phyloP scores from a whole-genome alignment of 2,888 invertebrate genomes.

The Phalera bucephala region DNA sequence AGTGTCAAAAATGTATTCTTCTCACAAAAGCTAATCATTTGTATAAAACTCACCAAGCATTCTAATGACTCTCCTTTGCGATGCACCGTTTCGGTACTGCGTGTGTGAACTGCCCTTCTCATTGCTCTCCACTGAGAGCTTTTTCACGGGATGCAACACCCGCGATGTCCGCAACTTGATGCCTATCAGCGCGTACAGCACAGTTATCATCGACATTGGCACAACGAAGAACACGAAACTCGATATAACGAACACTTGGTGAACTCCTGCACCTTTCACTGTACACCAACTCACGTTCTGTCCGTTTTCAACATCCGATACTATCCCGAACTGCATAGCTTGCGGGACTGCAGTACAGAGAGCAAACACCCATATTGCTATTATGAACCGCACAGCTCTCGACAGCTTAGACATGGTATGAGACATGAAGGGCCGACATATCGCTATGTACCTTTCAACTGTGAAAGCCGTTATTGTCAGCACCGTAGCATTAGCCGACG shows the following conservation, averaged over 20 bases:
- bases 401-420: constrained; percentile 93
- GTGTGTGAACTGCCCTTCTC: constrained; percentile 57
- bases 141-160: constrained; percentile 83
- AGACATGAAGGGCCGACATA: constrained; percentile 92
- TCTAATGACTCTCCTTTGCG: constrained; percentile 87
- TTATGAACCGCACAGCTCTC: constrained; percentile 89
- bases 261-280: constrained; percentile 82
- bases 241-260: constrained; percentile 91
- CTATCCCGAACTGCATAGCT: constrained; percentile 91
- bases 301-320: constrained; percentile 72
- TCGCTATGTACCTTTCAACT: constrained; percentile 93
- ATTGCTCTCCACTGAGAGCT: constrained; percentile 73
- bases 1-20: no score
- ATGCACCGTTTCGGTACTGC: constrained; percentile 80
- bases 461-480: constrained; percentile 94
- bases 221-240: constrained; percentile 92
- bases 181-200: constrained; percentile 91
- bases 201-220: constrained; percentile 93
- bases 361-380: constrained; percentile 90
- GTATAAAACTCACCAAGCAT: constrained; percentile 89
- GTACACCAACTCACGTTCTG: constrained; percentile 80
- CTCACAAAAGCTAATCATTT: no score
- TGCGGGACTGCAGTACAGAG: constrained; percentile 89
- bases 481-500: constrained; percentile 93
- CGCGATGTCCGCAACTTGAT: constrained; percentile 87